phyloP scores from a whole-genome alignment of 2,797 vertebrate species.

The Coregonus ussuriensis region DNA sequence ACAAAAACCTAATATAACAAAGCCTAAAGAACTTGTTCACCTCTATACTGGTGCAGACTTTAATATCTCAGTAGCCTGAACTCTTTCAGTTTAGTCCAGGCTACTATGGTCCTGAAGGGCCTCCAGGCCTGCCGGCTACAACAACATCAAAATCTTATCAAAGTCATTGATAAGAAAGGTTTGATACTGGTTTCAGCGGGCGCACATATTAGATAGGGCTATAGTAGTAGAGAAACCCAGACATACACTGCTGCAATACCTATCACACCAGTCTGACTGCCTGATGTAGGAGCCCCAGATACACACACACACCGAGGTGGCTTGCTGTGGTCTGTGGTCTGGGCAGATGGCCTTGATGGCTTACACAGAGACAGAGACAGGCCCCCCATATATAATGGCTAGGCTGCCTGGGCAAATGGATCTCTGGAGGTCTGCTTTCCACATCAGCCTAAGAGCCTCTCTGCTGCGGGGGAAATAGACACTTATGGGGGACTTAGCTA shows the following conservation, averaged over 20 bases:
- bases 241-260: background rate
- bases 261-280: background rate
- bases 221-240: background rate
- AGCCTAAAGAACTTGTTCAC: slow-evolving; percentile 23
- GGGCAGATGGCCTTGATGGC: background rate
- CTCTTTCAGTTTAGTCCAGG: background rate
- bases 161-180: background rate
- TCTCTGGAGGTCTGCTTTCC: no score
- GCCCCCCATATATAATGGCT: no score
- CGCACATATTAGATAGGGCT: background rate
- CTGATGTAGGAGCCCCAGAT: background rate
- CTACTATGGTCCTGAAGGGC: slow-evolving; percentile 34
- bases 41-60: slow-evolving; percentile 20
- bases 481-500: no score
- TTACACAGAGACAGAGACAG: background rate
- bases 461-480: no score
- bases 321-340: background rate
- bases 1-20: no score
- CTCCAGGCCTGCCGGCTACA: background rate
- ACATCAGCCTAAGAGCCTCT: no score
- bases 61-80: background rate
- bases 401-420: no score
- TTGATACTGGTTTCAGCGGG: slow-evolving; percentile 9
- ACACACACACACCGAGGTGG: background rate
- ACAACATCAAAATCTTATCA: background rate